Conservation (phyloP, 2,113 vertebrate genomes). For the Odocoileus virginianus region DNA sequence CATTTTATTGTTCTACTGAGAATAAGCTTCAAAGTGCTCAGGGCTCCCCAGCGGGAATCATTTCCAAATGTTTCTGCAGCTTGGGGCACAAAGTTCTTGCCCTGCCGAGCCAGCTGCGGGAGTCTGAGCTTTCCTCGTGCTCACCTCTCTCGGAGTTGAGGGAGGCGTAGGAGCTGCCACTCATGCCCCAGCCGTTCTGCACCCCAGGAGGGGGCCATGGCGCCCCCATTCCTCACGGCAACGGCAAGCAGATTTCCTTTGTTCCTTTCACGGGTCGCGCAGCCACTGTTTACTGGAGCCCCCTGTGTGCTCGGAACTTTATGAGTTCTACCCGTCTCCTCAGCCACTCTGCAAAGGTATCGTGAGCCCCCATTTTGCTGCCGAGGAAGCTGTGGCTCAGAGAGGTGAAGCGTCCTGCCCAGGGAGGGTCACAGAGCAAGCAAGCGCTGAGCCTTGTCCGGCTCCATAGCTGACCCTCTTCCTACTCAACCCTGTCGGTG, state of each 20-base stretch:
- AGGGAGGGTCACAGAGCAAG: not conserved
- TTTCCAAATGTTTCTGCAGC: not conserved
- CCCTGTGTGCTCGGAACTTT: not conserved
- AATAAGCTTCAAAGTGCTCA: not conserved
- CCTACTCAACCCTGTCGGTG: fast-evolving
- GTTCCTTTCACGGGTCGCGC: fast-evolving
- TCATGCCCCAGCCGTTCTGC: fast-evolving
- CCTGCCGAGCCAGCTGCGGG: fast-evolving
- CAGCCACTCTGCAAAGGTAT: not conserved
- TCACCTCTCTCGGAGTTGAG: not conserved
- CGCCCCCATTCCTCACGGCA: not conserved
- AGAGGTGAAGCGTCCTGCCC: not conserved
- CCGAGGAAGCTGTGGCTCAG: not conserved
- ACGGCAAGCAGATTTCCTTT: fast-evolving
- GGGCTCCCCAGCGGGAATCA: not conserved
- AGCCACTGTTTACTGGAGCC: fast-evolving
- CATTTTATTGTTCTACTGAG: not conserved
- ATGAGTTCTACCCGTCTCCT: fast-evolving
- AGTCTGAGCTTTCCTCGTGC: not conserved
- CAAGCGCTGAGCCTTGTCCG: not conserved
- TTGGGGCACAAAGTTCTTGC: not conserved
- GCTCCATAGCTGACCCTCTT: not conserved
- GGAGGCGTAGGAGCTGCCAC: not conserved
- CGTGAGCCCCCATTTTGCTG: fast-evolving
- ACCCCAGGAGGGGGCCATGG: fast-evolving